Evolutionary conservation across 2,113 vertebrate species (phyloP), one percentile per base, ranked within the genome.

Genomic region (Scomber japonicus): DNA sequence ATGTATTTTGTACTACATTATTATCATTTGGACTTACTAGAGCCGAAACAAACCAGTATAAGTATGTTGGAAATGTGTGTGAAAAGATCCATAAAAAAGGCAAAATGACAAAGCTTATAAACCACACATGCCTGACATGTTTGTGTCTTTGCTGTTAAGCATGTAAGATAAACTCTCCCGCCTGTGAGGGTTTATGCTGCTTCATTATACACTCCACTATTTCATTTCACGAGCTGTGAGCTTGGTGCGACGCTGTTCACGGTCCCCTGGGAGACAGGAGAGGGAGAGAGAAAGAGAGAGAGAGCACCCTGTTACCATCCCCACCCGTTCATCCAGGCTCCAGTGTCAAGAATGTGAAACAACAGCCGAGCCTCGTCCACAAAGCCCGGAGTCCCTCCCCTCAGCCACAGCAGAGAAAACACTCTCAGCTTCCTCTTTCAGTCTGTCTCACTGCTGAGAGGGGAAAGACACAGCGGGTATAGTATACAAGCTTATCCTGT

Each of bases 251-350:
- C 54, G 73, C 69, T 50, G 35, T 24, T 79, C n/a, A 1, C 17
- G 82, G 81, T 86, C 87, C 86, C 88, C 60, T 13, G 82, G 86
- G 90, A 89, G 83, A 76, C 63, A 0, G 19, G 14, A 66, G 70
- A 66, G 55, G 51, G 63, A 82, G 74, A 65, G 55, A 3, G 63
- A 82, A 71, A 65, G 55, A 3, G 24, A 27, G 24, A 27, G 11
- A 0, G 14, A 80, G 77, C 89, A 93, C 94, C 95, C 91, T 59
- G 89, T 94, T 87, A 89, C 95, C 96, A 95, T 91, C 83, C 11
- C 57, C 85, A 90, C 95, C 95, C 76, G 92, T 81, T 88, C 91
- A 94, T 93, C 95, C 97, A 93, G 94, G 84, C 92, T 86, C 88
- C 85, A 87, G 0, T 0, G 69, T 91, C 51, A 88, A 84, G 89